Evolutionary conservation across 2,797 vertebrate genomes (phyloP).

Genomic region (Streptopelia turtur): DNA sequence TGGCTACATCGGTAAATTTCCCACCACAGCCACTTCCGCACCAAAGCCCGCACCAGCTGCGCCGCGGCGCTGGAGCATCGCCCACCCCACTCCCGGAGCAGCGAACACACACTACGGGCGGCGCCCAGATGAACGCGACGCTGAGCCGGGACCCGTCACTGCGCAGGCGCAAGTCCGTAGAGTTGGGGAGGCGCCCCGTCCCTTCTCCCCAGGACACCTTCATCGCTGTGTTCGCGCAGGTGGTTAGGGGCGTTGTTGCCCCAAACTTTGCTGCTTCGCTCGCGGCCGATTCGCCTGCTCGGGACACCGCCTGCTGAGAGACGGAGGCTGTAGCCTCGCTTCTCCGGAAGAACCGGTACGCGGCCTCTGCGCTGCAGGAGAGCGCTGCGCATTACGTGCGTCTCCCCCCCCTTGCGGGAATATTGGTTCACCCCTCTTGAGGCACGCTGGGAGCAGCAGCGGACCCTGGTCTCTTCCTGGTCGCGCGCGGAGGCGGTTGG

Average conservation of each 20-base stretch:
- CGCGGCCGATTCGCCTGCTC: rapidly evolving
- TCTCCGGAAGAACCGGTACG: rapidly evolving
- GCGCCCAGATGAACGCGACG: too few relatives aligned
- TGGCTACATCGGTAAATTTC: background rate
- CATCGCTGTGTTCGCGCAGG: rapidly evolving
- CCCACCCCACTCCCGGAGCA: too few relatives aligned
- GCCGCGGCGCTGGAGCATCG: too few relatives aligned
- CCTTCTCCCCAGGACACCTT: rapidly evolving
- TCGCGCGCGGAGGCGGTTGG: rapidly evolving
- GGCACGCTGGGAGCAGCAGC: rapidly evolving
- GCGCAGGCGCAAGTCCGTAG: too few relatives aligned
- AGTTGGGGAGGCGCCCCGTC: rapidly evolving
- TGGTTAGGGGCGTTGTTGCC: rapidly evolving
- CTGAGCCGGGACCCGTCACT: too few relatives aligned
- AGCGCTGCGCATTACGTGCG: too few relatives aligned
- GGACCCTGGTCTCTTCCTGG: rapidly evolving
- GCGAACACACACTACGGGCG: too few relatives aligned
- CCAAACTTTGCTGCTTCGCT: rapidly evolving
- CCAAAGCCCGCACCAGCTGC: too few relatives aligned
- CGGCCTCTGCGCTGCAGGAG: rapidly evolving
- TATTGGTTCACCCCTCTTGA: background rate
- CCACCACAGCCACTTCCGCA: background rate
- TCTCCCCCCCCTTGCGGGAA: rapidly evolving
- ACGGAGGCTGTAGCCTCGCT: rapidly evolving
- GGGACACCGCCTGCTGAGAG: rapidly evolving